A percentile compares a stretch with the other conserved stretches of the same genome.
Evolutionary conservation across 2,888 invertebrate genomes (phyloP).

Genomic region (Eristalinus aeneus): DNA sequence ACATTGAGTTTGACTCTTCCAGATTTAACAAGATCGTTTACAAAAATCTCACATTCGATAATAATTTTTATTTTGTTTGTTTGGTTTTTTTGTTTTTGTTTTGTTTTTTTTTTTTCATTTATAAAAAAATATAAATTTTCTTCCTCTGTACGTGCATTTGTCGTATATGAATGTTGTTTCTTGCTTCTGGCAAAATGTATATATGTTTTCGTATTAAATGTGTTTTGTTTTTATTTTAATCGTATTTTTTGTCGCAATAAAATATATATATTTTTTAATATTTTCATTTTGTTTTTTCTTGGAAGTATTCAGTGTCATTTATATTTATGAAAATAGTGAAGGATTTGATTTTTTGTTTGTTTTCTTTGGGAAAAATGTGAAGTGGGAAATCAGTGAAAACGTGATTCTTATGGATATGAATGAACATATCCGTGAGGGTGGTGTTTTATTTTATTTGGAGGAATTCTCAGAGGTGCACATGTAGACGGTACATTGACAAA

Average conservation of each 20-base stretch:
- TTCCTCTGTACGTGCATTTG: conserved; percentile 71
- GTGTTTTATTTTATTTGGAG: neutral
- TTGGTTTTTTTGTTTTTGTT: conserved; percentile 42
- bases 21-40: conserved; percentile 65
- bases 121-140: conserved; percentile 72
- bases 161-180: conserved; percentile 76
- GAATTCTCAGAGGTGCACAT: neutral
- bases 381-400: neutral
- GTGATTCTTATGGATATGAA: neutral
- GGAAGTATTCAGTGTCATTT: conserved; percentile 68
- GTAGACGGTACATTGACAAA: no score
- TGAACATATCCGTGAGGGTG: neutral
- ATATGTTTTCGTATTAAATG: conserved; percentile 71
- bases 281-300: conserved; percentile 58
- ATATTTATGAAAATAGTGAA: conserved; percentile 64
- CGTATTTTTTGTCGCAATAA: conserved; percentile 66
- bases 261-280: conserved; percentile 66
- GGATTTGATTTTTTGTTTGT: neutral
- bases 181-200: conserved; percentile 75
- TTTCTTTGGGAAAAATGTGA: neutral
- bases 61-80: conserved; percentile 32
- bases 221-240: conserved; percentile 69
- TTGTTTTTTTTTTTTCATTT: conserved; percentile 56
- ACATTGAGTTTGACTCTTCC: conserved; percentile 67
- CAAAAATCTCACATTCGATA: conserved; percentile 56